Percentiles rank a stretch among this genome's conserved stretches.
These are phyloP conservation scores for Aphrophora alni DNA, from an alignment of 2,888 invertebrate genomes.

Conservation along the genomic window DNA sequence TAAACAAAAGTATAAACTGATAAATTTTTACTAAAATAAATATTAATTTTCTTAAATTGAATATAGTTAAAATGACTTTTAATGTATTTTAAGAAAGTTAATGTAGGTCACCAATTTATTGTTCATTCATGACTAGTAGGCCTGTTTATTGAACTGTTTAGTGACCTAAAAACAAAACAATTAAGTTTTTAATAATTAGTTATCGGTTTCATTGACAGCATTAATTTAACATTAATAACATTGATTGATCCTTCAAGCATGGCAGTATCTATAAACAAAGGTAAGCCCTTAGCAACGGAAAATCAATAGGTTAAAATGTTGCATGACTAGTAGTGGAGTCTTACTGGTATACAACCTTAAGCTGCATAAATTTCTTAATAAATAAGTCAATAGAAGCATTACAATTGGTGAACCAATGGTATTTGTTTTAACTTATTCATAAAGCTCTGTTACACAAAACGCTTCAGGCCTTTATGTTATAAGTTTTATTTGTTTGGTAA, in stretches of 20 bases:
- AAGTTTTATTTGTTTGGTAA: not conserved
- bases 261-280: slow-evolving; percentile 35
- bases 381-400: not conserved
- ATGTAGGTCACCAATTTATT: not conserved
- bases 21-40: not conserved
- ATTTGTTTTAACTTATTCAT: not conserved
- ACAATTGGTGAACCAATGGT: not conserved
- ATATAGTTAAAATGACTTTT: not conserved
- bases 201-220: not conserved
- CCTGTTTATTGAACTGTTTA: not conserved
- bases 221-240: not conserved
- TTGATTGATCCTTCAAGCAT: slow-evolving; percentile 26
- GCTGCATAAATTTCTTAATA: not conserved
- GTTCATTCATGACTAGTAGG: not conserved
- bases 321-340: slow-evolving; percentile 17
- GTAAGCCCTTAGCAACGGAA: slow-evolving; percentile 33
- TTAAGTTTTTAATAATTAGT: not conserved
- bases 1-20: not conserved
- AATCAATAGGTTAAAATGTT: slow-evolving; percentile 28
- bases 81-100: not conserved
- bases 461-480: not conserved
- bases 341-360: not conserved
- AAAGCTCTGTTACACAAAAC: not conserved
- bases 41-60: not conserved
- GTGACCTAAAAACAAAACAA: not conserved